Base-by-base conservation (phyloP, 64 coral and sea anemone genomes). In the Pocillopora damicornis region DNA sequence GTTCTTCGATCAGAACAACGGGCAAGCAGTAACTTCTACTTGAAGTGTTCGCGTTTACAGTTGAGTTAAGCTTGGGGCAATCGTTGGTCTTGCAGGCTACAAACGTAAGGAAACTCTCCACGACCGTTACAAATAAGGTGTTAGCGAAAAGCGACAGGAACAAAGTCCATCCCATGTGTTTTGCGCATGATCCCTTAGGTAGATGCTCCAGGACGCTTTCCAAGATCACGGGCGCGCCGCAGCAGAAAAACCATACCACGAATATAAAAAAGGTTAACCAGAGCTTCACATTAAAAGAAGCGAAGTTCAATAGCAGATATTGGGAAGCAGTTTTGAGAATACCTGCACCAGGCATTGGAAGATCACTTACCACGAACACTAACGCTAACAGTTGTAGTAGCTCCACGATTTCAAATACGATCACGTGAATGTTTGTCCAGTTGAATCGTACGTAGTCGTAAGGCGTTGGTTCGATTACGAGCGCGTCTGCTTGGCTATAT, bases 391-490 rank as follows among this genome's bases (percentile, higher is more conserved):
- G 38, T 67, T 99, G 97, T 4, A 99, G 66, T 85, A 95, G 88
- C 77, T 99, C 97, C 18, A 99, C 97, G 35, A 95, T 81, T 87
- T 99, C 97, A 42, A 99, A 95, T 15, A 95, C 34, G 79, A 95
- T 76, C 9, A 92, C 91, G 64, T 95, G 93, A 22, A 91, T 87
- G 35, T 99, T 99, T 13, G 93, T 79, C 97, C 97, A 99, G 85
- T 99, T 99, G 12, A 99, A 95, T 13, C 97, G 91, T 35, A 99
- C 72, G 63, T 99, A 99, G 67, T 99, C 97, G 57, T 95, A 99
- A 1, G 93, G 89, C 25, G 74, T 78, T 14, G 97, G 97, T 75
- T 88, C 15, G 9, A 99, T 72, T 30, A 91, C 88, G 9, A 87
- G 82, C 15, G 2, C 16, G 17, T 71, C 63, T 56, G 69, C 81